Evolutionary conservation across 2,888 invertebrate species (phyloP).

Genomic region (Allophyes oxyacanthae): DNA sequence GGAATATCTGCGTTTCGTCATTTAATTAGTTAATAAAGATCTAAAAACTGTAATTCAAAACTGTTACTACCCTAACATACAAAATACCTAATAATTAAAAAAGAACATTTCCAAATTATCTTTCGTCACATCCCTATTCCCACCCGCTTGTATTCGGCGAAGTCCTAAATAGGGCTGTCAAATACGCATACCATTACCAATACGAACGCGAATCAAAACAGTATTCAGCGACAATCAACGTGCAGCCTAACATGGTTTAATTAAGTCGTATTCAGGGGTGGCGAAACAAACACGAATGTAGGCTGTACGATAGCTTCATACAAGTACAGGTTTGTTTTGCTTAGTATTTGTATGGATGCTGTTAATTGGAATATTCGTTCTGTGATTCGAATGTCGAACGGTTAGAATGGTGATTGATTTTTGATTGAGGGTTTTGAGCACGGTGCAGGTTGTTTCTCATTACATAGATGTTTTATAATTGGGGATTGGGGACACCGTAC

Average conservation of each 20-base stretch:
- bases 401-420: no score
- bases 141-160: no score
- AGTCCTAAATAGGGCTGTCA: neutral
- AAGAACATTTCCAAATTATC: neutral
- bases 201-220: neutral
- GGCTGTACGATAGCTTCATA: conserved; percentile 19
- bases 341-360: no score
- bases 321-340: no score
- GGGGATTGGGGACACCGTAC: no score
- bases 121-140: neutral
- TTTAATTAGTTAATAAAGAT: no score
- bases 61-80: no score
- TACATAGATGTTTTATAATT: no score
- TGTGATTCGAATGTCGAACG: conserved; percentile 3
- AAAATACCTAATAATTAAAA: no score
- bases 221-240: neutral
- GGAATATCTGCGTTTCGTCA: no score
- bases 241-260: conserved; percentile 13
- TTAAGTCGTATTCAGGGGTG: conserved; percentile 28
- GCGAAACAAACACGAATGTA: conserved; percentile 9
- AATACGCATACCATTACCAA: neutral
- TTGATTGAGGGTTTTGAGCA: neutral
- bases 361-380: conserved; percentile 17
- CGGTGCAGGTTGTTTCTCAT: no score
- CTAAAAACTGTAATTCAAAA: no score